phyloP scores from a whole-genome alignment of 2,113 vertebrate species.

The Perccottus glenii region DNA sequence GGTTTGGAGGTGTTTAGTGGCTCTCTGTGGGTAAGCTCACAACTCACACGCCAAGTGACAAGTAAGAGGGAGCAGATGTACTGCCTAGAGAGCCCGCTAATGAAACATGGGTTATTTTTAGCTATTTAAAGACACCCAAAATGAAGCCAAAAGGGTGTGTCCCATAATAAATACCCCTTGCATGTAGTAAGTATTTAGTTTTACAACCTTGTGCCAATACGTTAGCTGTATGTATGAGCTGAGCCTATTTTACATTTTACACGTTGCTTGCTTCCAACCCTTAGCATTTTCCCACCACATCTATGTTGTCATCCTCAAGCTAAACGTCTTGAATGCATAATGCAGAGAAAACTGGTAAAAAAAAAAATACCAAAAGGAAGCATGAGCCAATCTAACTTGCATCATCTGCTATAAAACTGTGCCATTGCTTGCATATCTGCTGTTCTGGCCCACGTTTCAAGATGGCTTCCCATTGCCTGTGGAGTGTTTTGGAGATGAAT shows the following conservation, averaged over 20 bases:
- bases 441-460: neutral
- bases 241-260: slow-evolving; percentile 39
- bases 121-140: neutral
- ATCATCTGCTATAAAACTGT: slow-evolving; percentile 18
- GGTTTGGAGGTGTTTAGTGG: slow-evolving; percentile 66
- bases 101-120: neutral
- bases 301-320: slow-evolving; percentile 5
- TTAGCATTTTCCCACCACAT: slow-evolving; percentile 15
- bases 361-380: slow-evolving; percentile 2
- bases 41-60: slow-evolving; percentile 34
- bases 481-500: neutral
- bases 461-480: neutral
- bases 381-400: slow-evolving; percentile 3
- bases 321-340: neutral
- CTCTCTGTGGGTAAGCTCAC: slow-evolving; percentile 55
- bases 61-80: slow-evolving; percentile 43
- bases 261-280: slow-evolving; percentile 29
- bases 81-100: neutral
- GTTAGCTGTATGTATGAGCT: slow-evolving; percentile 22
- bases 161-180: slow-evolving; percentile 18
- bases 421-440: slow-evolving; percentile 5
- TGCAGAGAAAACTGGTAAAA: neutral
- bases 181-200: slow-evolving; percentile 13
- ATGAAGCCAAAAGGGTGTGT: slow-evolving; percentile 17
- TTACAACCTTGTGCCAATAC: slow-evolving; percentile 10